Evolutionary conservation across 2,797 vertebrate genomes (phyloP).

Genomic region (Syncerus caffer): DNA sequence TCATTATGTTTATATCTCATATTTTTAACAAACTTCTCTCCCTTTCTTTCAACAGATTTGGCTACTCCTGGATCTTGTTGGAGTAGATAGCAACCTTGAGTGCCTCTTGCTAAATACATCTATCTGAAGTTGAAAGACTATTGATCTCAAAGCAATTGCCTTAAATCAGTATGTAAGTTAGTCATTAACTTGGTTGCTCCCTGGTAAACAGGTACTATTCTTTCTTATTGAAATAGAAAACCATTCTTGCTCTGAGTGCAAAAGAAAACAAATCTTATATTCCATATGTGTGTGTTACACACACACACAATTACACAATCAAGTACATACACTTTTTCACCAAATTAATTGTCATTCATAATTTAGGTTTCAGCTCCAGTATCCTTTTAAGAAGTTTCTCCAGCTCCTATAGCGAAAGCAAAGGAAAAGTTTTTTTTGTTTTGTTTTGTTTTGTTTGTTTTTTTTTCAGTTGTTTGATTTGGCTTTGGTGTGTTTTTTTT

Average conservation of each 20-base stretch:
- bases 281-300: background rate
- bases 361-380: background rate
- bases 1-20: slow-evolving; percentile 12
- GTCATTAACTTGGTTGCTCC: slow-evolving; percentile 24
- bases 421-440: background rate
- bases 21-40: background rate
- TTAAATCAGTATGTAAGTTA: slow-evolving; percentile 38
- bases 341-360: background rate
- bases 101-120: background rate
- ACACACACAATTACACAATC: background rate
- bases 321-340: background rate
- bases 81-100: background rate
- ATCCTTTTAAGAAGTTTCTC: background rate
- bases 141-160: slow-evolving; percentile 47
- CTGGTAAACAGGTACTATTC: slow-evolving; percentile 2
- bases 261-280: background rate
- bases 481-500: background rate
- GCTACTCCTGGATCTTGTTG: background rate
- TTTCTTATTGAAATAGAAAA: slow-evolving; percentile 21
- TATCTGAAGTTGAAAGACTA: slow-evolving; percentile 14
- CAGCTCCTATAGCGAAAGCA: background rate
- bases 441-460: no score
- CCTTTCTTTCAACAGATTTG: slow-evolving; percentile 16
- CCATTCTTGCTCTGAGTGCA: background rate
- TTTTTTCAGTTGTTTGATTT: background rate